Percentiles rank a stretch among this genome's conserved stretches.
phyloP scores from a whole-genome alignment of 35 echinoderm and acorn worm species.

The Apostichopus californicus region DNA sequence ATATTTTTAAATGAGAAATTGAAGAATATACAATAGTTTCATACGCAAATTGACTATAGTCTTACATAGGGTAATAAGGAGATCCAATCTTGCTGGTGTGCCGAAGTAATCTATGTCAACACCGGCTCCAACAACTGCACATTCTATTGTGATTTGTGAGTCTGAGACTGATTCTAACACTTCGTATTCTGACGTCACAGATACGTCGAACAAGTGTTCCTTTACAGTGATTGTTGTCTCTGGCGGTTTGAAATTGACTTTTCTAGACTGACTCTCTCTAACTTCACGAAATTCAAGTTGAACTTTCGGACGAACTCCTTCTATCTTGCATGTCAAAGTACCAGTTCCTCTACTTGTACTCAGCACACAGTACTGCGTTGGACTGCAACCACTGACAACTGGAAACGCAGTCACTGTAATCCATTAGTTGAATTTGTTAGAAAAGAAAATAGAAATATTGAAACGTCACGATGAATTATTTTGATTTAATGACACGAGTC shows the following conservation, averaged over 20 bases:
- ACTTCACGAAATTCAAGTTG: not conserved
- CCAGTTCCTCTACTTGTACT: not conserved
- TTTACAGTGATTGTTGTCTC: not conserved
- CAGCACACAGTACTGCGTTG: not conserved
- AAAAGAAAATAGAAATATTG: too few species aligned
- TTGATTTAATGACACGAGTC: too few species aligned
- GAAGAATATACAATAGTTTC: too few species aligned
- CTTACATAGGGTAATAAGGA: not conserved
- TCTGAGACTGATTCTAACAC: not conserved
- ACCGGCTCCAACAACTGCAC: not conserved
- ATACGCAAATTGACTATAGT: too few species aligned
- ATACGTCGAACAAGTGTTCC: not conserved
- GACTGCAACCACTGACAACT: not conserved
- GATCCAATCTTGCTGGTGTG: not conserved
- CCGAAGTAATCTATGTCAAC: not conserved
- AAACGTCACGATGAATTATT: too few species aligned
- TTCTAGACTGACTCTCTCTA: not conserved
- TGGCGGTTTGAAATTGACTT: not conserved
- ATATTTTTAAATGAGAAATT: too few species aligned
- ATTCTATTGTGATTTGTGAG: not conserved
- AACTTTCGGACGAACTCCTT: not conserved
- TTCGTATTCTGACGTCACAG: not conserved
- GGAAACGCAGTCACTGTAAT: not conserved
- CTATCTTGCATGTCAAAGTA: not conserved
- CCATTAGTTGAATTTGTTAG: not conserved